A percentile compares a stretch with the other conserved stretches of the same genome.
phyloP scores from a whole-genome alignment of 92 coral and sea anemone species.

The Micromussa lordhowensis region DNA sequence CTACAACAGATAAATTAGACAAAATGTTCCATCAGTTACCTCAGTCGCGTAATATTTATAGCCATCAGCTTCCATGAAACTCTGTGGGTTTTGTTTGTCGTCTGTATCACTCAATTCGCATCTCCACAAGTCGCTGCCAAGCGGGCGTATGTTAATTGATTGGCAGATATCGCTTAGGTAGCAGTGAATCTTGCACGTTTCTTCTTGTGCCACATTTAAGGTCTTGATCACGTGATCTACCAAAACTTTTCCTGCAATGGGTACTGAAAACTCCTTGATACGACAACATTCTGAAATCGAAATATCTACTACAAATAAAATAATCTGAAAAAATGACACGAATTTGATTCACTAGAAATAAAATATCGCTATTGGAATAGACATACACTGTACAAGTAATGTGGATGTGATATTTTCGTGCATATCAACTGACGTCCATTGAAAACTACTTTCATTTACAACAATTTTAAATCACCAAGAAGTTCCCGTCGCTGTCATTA shows the following conservation, averaged over 20 bases:
- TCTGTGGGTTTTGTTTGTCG: neutral
- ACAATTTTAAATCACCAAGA: too few species aligned
- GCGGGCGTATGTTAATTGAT: slow-evolving; percentile 26
- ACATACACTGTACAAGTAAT: neutral
- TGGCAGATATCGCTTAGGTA: slow-evolving; percentile 22
- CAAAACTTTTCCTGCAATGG: slow-evolving; percentile 1
- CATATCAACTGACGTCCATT: neutral
- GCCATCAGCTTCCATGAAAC: neutral
- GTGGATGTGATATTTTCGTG: neutral
- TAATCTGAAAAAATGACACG: too few species aligned
- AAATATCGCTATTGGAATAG: neutral
- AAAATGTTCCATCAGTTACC: neutral
- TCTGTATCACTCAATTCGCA: slow-evolving; percentile 30
- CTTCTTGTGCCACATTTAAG: slow-evolving; percentile 3
- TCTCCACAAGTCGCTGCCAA: slow-evolving; percentile 1
- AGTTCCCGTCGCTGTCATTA: neutral
- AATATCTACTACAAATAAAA: neutral
- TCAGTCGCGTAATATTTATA: slow-evolving; percentile 6
- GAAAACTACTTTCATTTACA: neutral
- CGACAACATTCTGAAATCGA: slow-evolving; percentile 20
- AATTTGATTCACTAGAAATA: neutral
- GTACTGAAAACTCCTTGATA: slow-evolving; percentile 15
- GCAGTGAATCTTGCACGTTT: slow-evolving; percentile 19
- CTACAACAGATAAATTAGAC: neutral
- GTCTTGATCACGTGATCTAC: slow-evolving; percentile 15